Base-by-base conservation (phyloP, 2,888 invertebrate genomes). In the Podotricha telesiphe region DNA sequence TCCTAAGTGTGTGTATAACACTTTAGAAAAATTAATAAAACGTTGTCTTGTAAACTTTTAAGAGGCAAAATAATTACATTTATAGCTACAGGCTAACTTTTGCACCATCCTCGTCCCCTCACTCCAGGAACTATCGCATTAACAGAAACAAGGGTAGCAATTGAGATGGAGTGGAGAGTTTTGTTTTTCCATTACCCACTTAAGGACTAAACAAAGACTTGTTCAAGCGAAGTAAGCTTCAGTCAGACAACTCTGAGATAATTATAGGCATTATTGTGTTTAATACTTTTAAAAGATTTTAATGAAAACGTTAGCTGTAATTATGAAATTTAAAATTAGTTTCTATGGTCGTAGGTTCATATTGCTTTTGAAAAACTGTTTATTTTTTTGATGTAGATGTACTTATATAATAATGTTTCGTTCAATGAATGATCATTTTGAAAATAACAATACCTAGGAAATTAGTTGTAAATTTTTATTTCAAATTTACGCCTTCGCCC, bases 141-240 rank as follows among this genome's bases (percentile, higher is more conserved):
- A 59, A 45, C 20, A 59, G 59, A n/a, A 59, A 59, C 59, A 51
- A 61, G 51, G 51, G 51, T 61, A n/a, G 51, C 59, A 42, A 53
- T 67, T 51, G 67, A 45, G 42, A 45, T 59, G 34, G 20, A 61
- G 42, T 40, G 22, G 19, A 22, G 40, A 66, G 58, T 59, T 59
- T 59, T 67, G 59, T 2, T 67, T 59, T 59, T 34, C 59, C 45
- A 45, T 51, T 50, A 61, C 50, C 58, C 40, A 37, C 48, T 58
- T 58, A 48, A 19, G 34, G 28, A 20, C 58, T 58, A 22, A 28
- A 59, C 45, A 59, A 45, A 45, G 45, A 11, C n/a, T 59, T 17
- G 59, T 45, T 59, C 20, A 11, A 17, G 22, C 59, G n/a, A 42
- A 58, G 58, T 58, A 42, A 42, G 55, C 55, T 55, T 55, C 34